These are phyloP conservation scores for Drosophila suzukii DNA, from an alignment of 1,140 invertebrate species.

Conservation along the genomic window DNA sequence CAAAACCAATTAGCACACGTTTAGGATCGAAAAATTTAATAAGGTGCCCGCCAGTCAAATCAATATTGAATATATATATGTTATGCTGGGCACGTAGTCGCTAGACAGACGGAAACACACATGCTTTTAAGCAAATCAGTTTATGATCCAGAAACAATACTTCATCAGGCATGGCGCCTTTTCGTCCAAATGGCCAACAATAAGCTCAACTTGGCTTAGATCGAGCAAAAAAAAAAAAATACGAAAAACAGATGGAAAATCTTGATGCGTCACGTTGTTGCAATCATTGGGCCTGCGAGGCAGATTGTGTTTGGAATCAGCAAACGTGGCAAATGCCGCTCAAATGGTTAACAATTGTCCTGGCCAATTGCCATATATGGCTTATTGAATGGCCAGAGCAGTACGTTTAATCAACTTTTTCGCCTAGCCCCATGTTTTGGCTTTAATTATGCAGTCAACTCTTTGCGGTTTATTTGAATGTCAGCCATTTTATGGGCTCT, in stretches of 20 bases:
- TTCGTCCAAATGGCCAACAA: constrained; percentile 55
- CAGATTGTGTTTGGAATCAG: constrained; percentile 55
- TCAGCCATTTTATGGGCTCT: constrained; percentile 64
- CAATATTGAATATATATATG: neutral
- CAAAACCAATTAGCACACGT: constrained; percentile 70
- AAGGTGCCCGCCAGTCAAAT: constrained; percentile 31
- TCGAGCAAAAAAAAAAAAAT: constrained; percentile 22
- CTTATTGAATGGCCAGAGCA: constrained; percentile 18
- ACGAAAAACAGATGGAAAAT: constrained; percentile 24
- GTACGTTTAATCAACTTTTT: constrained; percentile 59
- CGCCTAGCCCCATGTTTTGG: constrained; percentile 7
- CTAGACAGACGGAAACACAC: constrained; percentile 27
- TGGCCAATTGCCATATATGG: constrained; percentile 49
- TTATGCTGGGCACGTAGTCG: constrained; percentile 66
- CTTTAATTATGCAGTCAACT: constrained; percentile 78
- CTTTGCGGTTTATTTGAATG: constrained; percentile 75
- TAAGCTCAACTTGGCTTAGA: constrained; percentile 54
- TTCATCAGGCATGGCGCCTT: constrained; percentile 65
- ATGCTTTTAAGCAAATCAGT: constrained; percentile 76
- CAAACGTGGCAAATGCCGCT: constrained; percentile 59
- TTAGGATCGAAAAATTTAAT: constrained; percentile 58
- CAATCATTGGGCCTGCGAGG: constrained; percentile 61
- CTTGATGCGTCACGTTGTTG: constrained; percentile 68
- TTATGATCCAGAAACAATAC: constrained; percentile 80
- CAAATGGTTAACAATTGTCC: constrained; percentile 67